Evolutionary conservation across 2,113 vertebrate genomes (phyloP).

Genomic region (Cyphomyrus discorhynchus): DNA sequence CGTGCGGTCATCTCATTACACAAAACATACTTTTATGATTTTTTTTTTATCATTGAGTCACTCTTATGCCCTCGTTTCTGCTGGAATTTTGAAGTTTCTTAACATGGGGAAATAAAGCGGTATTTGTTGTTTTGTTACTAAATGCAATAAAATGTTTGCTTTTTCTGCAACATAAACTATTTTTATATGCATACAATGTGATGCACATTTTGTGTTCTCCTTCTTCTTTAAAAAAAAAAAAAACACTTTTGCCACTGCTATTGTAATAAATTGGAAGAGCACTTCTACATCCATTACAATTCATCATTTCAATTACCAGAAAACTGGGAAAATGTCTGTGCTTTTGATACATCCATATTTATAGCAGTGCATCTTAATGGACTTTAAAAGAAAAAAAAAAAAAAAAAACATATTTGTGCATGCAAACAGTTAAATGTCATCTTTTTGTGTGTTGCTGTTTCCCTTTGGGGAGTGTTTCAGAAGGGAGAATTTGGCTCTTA

Average conservation of each 20-base stretch:
- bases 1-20: neutral
- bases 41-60: neutral
- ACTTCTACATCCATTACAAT: neutral
- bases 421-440: neutral
- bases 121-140: neutral
- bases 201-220: neutral
- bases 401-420: neutral
- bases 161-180: neutral
- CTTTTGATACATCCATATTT: neutral
- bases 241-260: neutral
- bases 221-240: neutral
- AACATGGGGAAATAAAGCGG: neutral
- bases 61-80: neutral
- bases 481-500: neutral
- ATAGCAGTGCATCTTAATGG: neutral
- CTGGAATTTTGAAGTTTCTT: neutral
- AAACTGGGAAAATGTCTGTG: neutral
- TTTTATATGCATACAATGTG: neutral
- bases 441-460: neutral
- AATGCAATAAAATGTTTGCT: neutral
- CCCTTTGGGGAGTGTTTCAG: neutral
- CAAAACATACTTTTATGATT: neutral
- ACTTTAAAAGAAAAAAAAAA: neutral
- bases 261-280: neutral
- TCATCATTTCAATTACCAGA: neutral